Evolutionary conservation across 1,140 invertebrate genomes (phyloP), one percentile per base, ranked within the genome.

Genomic region (Drosophila lini): DNA sequence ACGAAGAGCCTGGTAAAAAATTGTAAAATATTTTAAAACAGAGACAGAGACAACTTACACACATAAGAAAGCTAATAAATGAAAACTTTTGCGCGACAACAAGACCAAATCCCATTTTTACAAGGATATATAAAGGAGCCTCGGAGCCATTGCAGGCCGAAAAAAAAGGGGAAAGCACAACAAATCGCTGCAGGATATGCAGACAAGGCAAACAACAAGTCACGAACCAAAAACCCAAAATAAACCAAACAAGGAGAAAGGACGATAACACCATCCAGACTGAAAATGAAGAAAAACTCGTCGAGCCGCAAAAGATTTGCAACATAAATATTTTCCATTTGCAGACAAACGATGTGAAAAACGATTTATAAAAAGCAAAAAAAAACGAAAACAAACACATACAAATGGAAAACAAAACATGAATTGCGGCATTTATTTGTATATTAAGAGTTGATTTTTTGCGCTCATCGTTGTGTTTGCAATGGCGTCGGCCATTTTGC

Each of bases 131-230:
- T 65, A 57, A 69, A 76, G 41, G 61, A 76, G 53, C 61, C 62
- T 31, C 45, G 38, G 53, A 48, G 38, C 58, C 16, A 55, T 25
- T 44, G 50, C 56, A 59, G 56, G 52, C 60, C 57, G 48, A 61
- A 62, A 76, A 44, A 76, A 60, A 28, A 28, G 40, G 47, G 64
- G 52, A 63, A 60, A 67, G 41, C 22, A 44, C 48, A 78, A 63
- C 78, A 80, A 83, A 86, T 74, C 77, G 83, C 84, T 83, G 84
- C 84, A 89, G 84, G 83, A 83, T 89, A 88, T 89, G 84, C 83
- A 89, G 83, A 83, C 83, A 88, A 88, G 84, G 70, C 84, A 88
- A 89, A 88, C 83, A 86, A 86, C 83, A 86, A 86, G 83, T 86
- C 80, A 86, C 82, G 78, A 86, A 85, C 64, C 81, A 62, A 76